phyloP scores from a whole-genome alignment of 30 jellyfish, hydroid and myxozoan species.

The Aurelia sp. region DNA sequence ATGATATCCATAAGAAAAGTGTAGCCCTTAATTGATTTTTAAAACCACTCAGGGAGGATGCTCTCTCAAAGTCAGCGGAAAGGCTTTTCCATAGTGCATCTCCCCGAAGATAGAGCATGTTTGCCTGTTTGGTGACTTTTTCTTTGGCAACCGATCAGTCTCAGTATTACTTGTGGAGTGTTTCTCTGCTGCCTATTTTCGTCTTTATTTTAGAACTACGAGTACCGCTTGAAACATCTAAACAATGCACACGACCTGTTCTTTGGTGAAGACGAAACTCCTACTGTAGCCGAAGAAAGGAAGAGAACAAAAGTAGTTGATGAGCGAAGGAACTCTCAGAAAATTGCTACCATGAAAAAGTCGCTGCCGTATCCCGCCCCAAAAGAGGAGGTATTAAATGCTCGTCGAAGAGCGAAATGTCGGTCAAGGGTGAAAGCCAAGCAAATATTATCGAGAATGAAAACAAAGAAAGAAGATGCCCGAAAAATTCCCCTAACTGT shows the following conservation, averaged over 20 bases:
- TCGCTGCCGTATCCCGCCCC: conserved; percentile 25
- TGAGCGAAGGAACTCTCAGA: too few relatives aligned
- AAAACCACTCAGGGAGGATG: too few relatives aligned
- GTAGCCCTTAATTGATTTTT: too few relatives aligned
- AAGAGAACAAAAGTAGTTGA: neutral
- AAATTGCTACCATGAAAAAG: neutral
- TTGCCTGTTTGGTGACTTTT: too few relatives aligned
- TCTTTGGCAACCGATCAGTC: too few relatives aligned
- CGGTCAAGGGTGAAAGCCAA: neutral
- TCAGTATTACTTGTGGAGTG: too few relatives aligned
- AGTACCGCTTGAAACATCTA: conserved; percentile 43
- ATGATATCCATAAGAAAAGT: too few relatives aligned
- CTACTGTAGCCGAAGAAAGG: neutral
- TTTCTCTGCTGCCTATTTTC: neutral
- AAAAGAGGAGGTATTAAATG: conserved; percentile 19
- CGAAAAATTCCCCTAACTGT: neutral
- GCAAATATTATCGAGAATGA: too few relatives aligned
- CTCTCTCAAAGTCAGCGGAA: too few relatives aligned
- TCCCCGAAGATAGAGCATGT: too few relatives aligned
- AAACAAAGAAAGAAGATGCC: neutral
- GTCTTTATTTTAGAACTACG: conserved; percentile 18
- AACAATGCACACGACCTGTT: conserved; percentile 17
- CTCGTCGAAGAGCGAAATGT: conserved; percentile 38
- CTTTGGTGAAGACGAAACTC: conserved; percentile 25
- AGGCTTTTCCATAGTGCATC: too few relatives aligned